Base-by-base conservation (phyloP, 2,888 invertebrate genomes). In the Prenolepis imparis region DNA sequence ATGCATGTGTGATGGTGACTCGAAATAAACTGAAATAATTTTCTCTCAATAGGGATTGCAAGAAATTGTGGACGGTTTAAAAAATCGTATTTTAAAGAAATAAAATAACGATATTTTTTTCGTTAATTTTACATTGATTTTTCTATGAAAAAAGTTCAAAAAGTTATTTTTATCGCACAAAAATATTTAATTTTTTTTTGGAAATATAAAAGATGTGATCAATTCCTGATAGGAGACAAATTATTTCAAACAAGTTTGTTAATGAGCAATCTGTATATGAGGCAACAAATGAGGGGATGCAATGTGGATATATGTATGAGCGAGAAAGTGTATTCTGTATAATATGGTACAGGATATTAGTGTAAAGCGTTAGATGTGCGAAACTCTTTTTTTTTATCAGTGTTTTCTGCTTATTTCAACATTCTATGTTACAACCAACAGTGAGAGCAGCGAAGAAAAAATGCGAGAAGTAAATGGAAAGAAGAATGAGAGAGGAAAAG, bases 211-310 rank as follows among this genome's bases (percentile, higher is more conserved):
- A 57, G 3, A 55, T 55, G 1, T 1, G 8, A 59, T 59, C 15
- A 12, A 12, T 59, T 28, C n/a, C 28, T 63, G 6, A 41, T 41
- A 24, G 24, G 24, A 15, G 18, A 66, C 5, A 44, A 44, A 67
- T 67, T 41, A 44, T 67, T 64, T 18, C n/a, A 80, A 70, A 59
- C 32, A 12, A 3, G 11, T 9, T 41, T 3, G 21, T 44, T 80
- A 70, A 21, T 32, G 6, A 21, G 44, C 4, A 68, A 32, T 24
- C 36, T n/a, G 5, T 18, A 44, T 57, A 91, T 90, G 90, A 91
- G 90, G 89, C 90, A 91, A 91, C 88, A 88, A 91, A 92, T 89
- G 90, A 91, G 91, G 90, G 90, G 88, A 92, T 91, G 90, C 88
- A 90, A 90, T 85, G 84, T 81, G 74, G 68, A 68, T 74, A 82